Base-by-base conservation (phyloP, 2,113 vertebrate genomes). In the Etia nguti region DNA sequence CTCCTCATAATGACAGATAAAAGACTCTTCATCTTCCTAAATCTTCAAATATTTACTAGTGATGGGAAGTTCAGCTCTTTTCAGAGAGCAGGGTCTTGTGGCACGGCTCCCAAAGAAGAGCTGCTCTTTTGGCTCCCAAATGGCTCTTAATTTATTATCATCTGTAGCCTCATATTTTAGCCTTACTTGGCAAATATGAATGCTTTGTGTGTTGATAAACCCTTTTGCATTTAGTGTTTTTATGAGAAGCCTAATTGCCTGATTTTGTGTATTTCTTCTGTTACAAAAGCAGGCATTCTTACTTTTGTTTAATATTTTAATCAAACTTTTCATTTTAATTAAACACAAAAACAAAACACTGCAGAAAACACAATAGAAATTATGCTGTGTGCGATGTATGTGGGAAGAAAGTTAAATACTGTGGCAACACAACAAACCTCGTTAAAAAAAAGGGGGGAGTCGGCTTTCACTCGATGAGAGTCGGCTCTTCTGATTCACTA, bases 21-120 rank as follows among this genome's bases (percentile, higher is more conserved):
- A 68, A 38, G 34, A 62, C 9, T 38, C 62, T 68, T 9, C 62
- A 41, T 41, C 20, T 68, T 68, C 62, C 36, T 11, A 68, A 68
- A 68, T 68, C 62, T 41, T 15, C 34, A 68, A 68, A 68, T 2
- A 68, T 65, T n/a, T 65, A 34, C 57, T 60, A 20, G 57, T 60
- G 20, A 20, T 34, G 29, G 57, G 5, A 60, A 60, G 8, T 60
- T 60, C 34, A 16, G 8, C 5, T 60, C 15, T 60, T 26, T 31
- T 59, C 8, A 59, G 8, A 57, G 55, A 57, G 22, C 12, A 6
- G 0, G 22, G 6, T 2, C 13, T 26, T 5, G 0, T 13, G 0
- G 55, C 22, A 0, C 6, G 1, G 0, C 11, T 56, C 22, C 54
- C 11, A 4, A 56, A 1, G 22, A 2, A 56, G 54, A 56, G 54